Base-by-base conservation (phyloP, 2,888 invertebrate genomes). In the Thyatira batis region DNA sequence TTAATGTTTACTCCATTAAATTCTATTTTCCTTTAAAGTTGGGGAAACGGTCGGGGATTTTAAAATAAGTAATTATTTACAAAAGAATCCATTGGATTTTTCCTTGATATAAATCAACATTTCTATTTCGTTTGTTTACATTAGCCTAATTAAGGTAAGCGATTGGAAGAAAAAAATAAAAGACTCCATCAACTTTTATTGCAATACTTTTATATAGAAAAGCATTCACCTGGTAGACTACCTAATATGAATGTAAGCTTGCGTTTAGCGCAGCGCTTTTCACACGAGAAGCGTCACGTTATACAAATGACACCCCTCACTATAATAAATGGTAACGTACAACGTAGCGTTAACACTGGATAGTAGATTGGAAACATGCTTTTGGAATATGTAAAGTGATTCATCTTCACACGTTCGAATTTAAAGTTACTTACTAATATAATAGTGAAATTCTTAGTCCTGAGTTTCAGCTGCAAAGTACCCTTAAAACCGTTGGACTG, bases 1-100 rank as follows among this genome's bases (percentile, higher is more conserved):
- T 46, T 17, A 39, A 39, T 39, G 39, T 39, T 39, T 39, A 39
- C 39, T 39, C 39, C 39, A 39, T 39, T 39, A 39, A 39, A 39
- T 39, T 13, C 39, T 39, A 17, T 39, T 39, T 39, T 39, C 39
- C 39, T 39, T 39, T 39, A 39, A 39, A 39, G 39, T 39, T 17
- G 39, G 17, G 39, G 39, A 39, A 39, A 39, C 39, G 17, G 13
- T 33, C 33, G 33, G 17, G 1, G 30, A 17, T 17, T 39, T 39
- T 6, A 39, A 39, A 39, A 39, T 39, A 17, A 39, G 39, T 17
- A 33, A n/a, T 13, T 13, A 39, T n/a, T 39, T 39, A 33, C 33
- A 33, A 33, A 33, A 33, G 30, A 33, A 13, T 13, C 4, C n/a
- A 13, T 33, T 33, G 33, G 13, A n/a, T 4, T 33, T 33, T 17